Base-by-base conservation (phyloP, 2,797 vertebrate species). In the Macropodus opercularis region DNA sequence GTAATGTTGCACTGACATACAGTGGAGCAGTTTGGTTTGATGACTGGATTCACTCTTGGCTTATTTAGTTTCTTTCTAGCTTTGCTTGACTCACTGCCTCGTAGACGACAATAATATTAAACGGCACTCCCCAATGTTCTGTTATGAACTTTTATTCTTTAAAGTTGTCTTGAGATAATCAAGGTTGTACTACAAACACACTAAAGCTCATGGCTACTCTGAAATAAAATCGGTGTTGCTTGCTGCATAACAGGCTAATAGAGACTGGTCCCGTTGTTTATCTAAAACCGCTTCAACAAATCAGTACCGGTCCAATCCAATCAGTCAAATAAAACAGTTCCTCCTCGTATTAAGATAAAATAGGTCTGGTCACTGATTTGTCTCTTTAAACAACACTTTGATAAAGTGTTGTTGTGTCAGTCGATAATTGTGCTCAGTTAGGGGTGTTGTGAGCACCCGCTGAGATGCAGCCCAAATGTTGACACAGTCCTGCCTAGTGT, bases 381-480 rank as follows among this genome's bases (percentile, higher is more conserved):
- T 66, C 24, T 61, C 31, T 59, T 23, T 27, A 46, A 19, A 27
- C 35, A 57, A 58, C 27, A 27, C 26, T 72, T 76, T 67, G 54
- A 58, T 68, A 54, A 18, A 49, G 12, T 27, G 41, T 49, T 21
- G 31, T 18, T 23, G 48, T 17, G 42, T 7, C 15, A 10, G 61
- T 86, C 80, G 38, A 72, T 75, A 44, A 21, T 6, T 8, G 14
- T 5, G 55, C 67, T 66, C 43, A 31, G 51, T 79, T 57, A 4
- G 52, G 52, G 63, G 41, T 17, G 63, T 56, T 27, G 6, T 35
- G 34, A 15, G 34, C 34, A 35, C 40, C 47, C 13, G n/a, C 63
- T 56, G 69, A 42, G 75, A 63, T 49, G 26, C 17, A 54, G 50
- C 58, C 41, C 31, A 55, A 66, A 74, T 65, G 79, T 81, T 83